Conservation (phyloP, 2,113 vertebrate species). For the Myocastor coypus region DNA sequence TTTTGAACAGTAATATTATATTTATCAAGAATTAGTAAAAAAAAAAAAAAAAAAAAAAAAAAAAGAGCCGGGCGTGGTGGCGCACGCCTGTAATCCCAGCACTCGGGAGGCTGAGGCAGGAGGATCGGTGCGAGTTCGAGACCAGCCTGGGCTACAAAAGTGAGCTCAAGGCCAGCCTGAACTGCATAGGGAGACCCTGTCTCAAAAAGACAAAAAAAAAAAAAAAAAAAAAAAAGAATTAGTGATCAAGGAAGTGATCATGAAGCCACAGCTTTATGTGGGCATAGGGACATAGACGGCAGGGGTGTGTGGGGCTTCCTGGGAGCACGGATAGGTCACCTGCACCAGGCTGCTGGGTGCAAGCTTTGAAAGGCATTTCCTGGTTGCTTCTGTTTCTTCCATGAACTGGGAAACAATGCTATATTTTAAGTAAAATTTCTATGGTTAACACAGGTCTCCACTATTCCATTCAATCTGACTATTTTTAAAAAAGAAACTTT, state of each 20-base stretch:
- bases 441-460: not conserved
- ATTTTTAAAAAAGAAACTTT: not conserved
- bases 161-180: too few relatives aligned
- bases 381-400: not conserved
- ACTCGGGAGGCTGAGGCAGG: too few relatives aligned
- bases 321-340: not conserved
- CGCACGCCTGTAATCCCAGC: too few relatives aligned
- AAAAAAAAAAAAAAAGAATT: too few relatives aligned
- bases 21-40: not conserved
- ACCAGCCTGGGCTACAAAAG: too few relatives aligned
- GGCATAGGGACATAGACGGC: not conserved
- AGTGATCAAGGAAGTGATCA: too few relatives aligned
- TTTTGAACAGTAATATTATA: not conserved
- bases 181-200: too few relatives aligned
- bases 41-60: too few relatives aligned
- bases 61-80: too few relatives aligned
- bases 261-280: rapidly evolving
- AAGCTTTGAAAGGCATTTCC: not conserved
- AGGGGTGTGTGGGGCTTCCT: not conserved
- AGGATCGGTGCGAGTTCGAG: too few relatives aligned
- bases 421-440: not conserved
- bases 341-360: rapidly evolving
- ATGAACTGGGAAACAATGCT: not conserved
- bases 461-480: not conserved
- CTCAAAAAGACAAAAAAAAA: too few relatives aligned